Base-by-base conservation (phyloP, 2,888 invertebrate species). In the Gonocerus acuteangulatus region DNA sequence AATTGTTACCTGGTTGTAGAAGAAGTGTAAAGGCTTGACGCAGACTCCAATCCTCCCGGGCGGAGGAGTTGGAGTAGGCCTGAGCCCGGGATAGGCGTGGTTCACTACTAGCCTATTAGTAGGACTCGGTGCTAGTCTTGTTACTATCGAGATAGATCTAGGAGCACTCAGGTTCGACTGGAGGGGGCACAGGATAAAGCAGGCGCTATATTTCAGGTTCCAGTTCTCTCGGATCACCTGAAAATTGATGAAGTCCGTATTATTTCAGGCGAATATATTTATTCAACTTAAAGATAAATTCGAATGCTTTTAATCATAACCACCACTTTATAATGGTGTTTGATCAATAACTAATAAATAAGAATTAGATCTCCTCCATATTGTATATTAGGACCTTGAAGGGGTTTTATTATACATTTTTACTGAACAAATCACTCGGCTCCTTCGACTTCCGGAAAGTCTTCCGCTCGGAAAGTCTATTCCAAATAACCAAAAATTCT, bases 121-220 rank as follows among this genome's bases (percentile, higher is more conserved):
- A 3, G 85, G 84, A 1, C 80, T 73, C 2, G 85, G 84, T 2
- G 80, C 73, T 1, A 79, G 77, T 51, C 80, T 77, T 9, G 81
- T 80, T 3, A 87, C 83, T 59, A 88, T 77, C 57, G 87, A 87
- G 42, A 88, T 85, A n/a, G 82, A 80, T 65, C 78, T 76, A 0
- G 88, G 88, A 36, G 80, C 76, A 2, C 79, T 78, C 59, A 80
- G 73, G 59, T 82, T 80, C 48, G 78, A 76, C 32, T 82, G 81
- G 62, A 91, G 75, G 7, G 89, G 84, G 69, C 93, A 94, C 65
- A 92, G 77, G 22, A 94, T 83, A 73, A 92, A 94, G 70, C 89
- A 87, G 7, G 94, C 94, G 72, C 90, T 91, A 76, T 90, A 94
- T 72, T 90, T 89, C 22, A 94, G 77, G 73, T 90, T 93, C 94